Base-by-base conservation (phyloP, 2,888 invertebrate species). In the Tipula unca region DNA sequence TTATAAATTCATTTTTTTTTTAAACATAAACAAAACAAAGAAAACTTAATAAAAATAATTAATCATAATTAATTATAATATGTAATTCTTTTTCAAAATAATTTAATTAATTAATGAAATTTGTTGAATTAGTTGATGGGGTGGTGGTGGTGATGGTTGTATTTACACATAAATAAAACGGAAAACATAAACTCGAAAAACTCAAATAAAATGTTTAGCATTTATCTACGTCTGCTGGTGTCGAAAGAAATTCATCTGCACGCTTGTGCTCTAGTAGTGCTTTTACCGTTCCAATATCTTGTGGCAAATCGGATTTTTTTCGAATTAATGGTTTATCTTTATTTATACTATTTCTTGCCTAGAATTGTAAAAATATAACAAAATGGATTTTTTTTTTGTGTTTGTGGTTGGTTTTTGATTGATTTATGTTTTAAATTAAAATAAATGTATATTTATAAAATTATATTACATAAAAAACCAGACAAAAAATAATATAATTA, bases 291-390 rank as follows among this genome's bases (percentile, higher is more conserved):
- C 95, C 95, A 88, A 96, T 94, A 92, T 99, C 98, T 89, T 97
- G 97, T 84, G 98, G 98, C 90, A 99, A 93, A 91, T 99, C 98
- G 17, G 98, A 98, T 92, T 98, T 98, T 91, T 97, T 95, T 91
- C 98, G 95, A 87, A 98, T 93, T 88, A 98, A 92, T 85, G 97
- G 97, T 92, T 96, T 96, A 90, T 94, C 96, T 92, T 94, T 95
- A 92, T 93, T 94, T 91, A 94, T 94, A 88, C 92, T 92, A 89
- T 94, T 94, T 87, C 93, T 92, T 82, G 91, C 92, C 94, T 94
- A 91, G 13, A 88, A 85, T n/a, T 82, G 35, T 29, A 69, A 32
- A 86, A 29, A 88, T 85, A 29, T 85, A 86, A 85, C 85, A 86
- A 32, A 32, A 17, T 83, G 35, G 35, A 32, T 8, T 85, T 54